Evolutionary conservation across 2,113 vertebrate genomes (phyloP), one percentile per base, ranked within the genome.

Genomic region (Mormyrus lacerda): DNA sequence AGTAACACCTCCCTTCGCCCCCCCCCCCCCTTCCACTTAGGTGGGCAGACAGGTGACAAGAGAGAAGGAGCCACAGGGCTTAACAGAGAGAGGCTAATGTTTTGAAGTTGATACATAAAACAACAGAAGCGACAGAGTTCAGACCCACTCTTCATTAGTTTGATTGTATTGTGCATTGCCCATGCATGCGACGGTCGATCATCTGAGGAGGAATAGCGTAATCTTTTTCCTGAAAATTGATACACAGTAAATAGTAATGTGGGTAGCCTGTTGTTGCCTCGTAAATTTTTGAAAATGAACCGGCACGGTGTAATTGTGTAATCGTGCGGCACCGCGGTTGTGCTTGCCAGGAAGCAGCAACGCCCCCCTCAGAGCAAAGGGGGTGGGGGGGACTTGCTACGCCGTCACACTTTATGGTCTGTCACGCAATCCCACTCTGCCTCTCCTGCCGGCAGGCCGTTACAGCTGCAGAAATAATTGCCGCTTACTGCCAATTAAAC

Each of bases 401-500:
- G 65, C 35, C 53, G 27, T 35, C 15, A 85, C 39, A 5, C 82
- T 69, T 82, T 90, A 31, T 55, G 17, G 27, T 73, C 93, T 83
- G 88, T 92, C 93, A 45, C 48, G 76, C 76, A 51, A 88, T 93
- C 88, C 91, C 87, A 87, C 90, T 11, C 58, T 93, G 90, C 93
- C 93, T 92, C 91, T 90, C 89, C 88, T 73, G 87, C 87, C 90
- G 91, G 82, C 88, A 92, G 93, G 92, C 91, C 91, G 89, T 93
- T 93, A 92, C 93, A 94, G 94, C 93, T 94, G 93, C 91, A 92
- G 91, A 94, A 95, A 93, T 95, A 95, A 95, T 95, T 94, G 93
- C 93, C 90, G 90, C 95, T 95, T 95, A 96, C 94, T 95, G 94
- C 93, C 95, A 96, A 95, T 96, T 96, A 95, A 94, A 94, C 93